Evolutionary conservation across 2,888 invertebrate species (phyloP).

Genomic region (Oscheius onirici): DNA sequence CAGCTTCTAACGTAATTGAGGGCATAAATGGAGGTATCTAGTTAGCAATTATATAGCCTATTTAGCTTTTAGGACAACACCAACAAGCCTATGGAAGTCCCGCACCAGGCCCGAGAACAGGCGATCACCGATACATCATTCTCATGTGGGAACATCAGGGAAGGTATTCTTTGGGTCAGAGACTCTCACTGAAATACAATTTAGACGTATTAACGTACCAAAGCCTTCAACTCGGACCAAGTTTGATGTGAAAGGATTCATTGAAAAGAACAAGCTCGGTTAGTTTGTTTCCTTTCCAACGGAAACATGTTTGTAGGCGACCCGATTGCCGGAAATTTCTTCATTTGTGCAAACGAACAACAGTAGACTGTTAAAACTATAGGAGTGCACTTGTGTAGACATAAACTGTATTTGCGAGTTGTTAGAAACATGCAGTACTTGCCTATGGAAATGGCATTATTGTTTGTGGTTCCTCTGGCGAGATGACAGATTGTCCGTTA

Average conservation of each 20-base stretch:
- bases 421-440: too few relatives aligned
- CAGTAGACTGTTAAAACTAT: conserved; percentile 5
- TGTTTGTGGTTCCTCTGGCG: not conserved
- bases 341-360: conserved; percentile 65
- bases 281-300: not conserved
- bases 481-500: not conserved
- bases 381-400: not conserved
- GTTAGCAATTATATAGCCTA: not conserved
- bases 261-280: conserved; percentile 71
- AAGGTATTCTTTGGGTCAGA: conserved; percentile 21
- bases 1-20: conserved; percentile 70
- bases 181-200: not conserved
- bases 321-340: conserved; percentile 71
- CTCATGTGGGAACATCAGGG: conserved; percentile 71
- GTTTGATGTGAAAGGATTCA: conserved; percentile 70
- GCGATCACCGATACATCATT: conserved; percentile 69
- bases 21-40: conserved; percentile 70
- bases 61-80: conserved; percentile 55
- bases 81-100: conserved; percentile 71
- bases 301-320: conserved; percentile 52
- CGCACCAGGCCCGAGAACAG: conserved; percentile 71
- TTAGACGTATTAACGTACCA: conserved; percentile 57
- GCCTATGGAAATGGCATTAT: too few relatives aligned
- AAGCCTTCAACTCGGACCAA: conserved; percentile 68
- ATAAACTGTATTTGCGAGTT: not conserved